These are phyloP conservation scores for Arrhopalites spinosus DNA, from an alignment of 2,888 invertebrate species.

Conservation along the genomic window DNA sequence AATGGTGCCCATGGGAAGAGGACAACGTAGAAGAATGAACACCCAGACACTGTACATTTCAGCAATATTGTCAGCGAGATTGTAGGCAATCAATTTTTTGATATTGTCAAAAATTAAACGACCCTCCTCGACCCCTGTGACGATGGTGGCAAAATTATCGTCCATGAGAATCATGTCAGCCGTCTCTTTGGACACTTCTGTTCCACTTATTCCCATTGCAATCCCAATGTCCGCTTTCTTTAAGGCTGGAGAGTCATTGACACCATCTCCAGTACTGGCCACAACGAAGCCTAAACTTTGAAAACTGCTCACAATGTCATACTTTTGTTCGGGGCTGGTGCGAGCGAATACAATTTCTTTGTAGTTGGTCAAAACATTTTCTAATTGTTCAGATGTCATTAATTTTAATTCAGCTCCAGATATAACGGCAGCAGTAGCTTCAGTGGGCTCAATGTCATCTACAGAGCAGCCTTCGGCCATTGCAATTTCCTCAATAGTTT, in stretches of 20 bases:
- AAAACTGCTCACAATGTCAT: slow-evolving; percentile 75
- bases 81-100: slow-evolving; percentile 98
- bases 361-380: slow-evolving; percentile 61
- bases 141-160: slow-evolving; percentile 87
- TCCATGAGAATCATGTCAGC: slow-evolving; percentile 88
- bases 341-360: slow-evolving; percentile 64
- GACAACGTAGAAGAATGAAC: slow-evolving; percentile 58
- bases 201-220: slow-evolving; percentile 78
- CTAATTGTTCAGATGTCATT: slow-evolving; percentile 58
- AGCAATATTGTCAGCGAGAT: slow-evolving; percentile 95
- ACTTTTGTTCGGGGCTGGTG: slow-evolving; percentile 64
- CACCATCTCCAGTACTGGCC: slow-evolving; percentile 85
- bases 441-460: slow-evolving; percentile 58
- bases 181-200: slow-evolving; percentile 81
- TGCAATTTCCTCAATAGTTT: slow-evolving; percentile 63
- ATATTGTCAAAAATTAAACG: slow-evolving; percentile 96
- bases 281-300: slow-evolving; percentile 77
- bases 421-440: slow-evolving; percentile 63
- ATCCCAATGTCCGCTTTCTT: slow-evolving; percentile 82
- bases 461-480: slow-evolving; percentile 58
- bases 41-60: slow-evolving; percentile 71
- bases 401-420: slow-evolving; percentile 60
- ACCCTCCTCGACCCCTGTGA: slow-evolving; percentile 86
- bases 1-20: slow-evolving; percentile 61
- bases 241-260: slow-evolving; percentile 83